Evolutionary conservation across 2,797 vertebrate genomes (phyloP).

Genomic region (Loriculus beryllinus): DNA sequence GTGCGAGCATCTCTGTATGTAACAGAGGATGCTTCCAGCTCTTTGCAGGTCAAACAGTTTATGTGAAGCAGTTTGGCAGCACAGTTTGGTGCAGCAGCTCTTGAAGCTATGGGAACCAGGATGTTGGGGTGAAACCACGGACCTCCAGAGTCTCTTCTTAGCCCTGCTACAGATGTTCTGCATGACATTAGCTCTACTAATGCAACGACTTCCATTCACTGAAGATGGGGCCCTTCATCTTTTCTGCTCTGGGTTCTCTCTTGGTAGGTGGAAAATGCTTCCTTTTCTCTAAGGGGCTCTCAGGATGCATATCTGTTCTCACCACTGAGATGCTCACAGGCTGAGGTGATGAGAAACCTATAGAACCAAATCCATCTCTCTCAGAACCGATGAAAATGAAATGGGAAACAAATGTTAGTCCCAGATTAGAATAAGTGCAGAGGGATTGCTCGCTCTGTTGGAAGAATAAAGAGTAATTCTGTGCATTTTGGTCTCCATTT

Average conservation of each 20-base stretch:
- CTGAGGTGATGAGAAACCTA: slow-evolving; percentile 6
- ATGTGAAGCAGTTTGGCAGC: not conserved
- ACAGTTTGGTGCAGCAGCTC: not conserved
- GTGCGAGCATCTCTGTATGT: not conserved
- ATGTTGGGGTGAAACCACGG: not conserved
- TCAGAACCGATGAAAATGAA: slow-evolving; percentile 4
- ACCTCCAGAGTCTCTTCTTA: not conserved
- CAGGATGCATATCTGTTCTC: not conserved
- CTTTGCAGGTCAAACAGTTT: not conserved
- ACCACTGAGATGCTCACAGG: not conserved
- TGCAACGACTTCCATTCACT: not conserved
- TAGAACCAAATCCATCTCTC: slow-evolving; percentile 4
- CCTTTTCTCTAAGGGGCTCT: not conserved
- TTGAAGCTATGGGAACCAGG: not conserved
- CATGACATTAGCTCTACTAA: not conserved
- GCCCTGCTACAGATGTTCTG: not conserved
- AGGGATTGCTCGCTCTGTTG: not conserved
- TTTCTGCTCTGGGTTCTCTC: not conserved
- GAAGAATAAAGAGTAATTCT: not conserved
- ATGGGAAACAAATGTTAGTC: slow-evolving; percentile 44
- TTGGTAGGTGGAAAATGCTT: not conserved
- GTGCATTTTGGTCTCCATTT: slow-evolving; percentile 45
- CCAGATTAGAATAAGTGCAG: not conserved
- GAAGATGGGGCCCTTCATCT: not conserved
- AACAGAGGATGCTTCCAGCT: not conserved